These are phyloP conservation scores for Atlantisia rogersi DNA, from an alignment of 2,113 vertebrate genomes.

Conservation along the genomic window DNA sequence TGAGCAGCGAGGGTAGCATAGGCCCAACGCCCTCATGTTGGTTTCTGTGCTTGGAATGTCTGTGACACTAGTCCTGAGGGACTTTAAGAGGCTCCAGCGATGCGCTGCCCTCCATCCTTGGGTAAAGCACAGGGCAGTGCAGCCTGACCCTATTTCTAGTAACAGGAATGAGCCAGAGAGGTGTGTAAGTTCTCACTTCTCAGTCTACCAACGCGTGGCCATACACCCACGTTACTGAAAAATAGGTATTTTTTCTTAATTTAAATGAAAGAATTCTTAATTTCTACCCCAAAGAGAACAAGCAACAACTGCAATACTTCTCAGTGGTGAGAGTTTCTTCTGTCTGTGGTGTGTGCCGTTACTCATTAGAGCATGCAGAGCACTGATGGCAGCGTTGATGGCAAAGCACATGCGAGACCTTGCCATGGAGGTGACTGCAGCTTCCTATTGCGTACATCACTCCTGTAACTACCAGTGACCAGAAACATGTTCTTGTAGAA, in stretches of 20 bases:
- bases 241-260: too few relatives aligned
- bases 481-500: not conserved
- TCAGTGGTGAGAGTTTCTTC: not conserved
- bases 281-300: not conserved
- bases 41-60: conserved; percentile 5
- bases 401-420: not conserved
- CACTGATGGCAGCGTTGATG: not conserved
- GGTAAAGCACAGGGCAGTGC: not conserved
- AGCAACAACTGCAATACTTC: not conserved
- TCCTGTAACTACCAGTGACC: not conserved
- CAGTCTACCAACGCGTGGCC: not conserved
- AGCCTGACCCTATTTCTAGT: not conserved
- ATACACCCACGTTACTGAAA: not conserved
- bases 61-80: conserved; percentile 7
- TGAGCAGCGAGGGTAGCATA: not conserved
- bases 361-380: not conserved
- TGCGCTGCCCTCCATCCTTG: not conserved
- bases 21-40: conserved; percentile 23
- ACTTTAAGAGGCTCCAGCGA: conserved; percentile 11
- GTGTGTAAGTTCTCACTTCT: not conserved
- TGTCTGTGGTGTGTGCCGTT: not conserved
- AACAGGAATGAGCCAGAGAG: not conserved
- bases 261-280: not conserved
- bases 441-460: not conserved
- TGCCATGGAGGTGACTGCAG: not conserved